Evolutionary conservation across 2,797 vertebrate species (phyloP), one percentile per base, ranked within the genome.

Genomic region (Helicolenus hilgendorfi): DNA sequence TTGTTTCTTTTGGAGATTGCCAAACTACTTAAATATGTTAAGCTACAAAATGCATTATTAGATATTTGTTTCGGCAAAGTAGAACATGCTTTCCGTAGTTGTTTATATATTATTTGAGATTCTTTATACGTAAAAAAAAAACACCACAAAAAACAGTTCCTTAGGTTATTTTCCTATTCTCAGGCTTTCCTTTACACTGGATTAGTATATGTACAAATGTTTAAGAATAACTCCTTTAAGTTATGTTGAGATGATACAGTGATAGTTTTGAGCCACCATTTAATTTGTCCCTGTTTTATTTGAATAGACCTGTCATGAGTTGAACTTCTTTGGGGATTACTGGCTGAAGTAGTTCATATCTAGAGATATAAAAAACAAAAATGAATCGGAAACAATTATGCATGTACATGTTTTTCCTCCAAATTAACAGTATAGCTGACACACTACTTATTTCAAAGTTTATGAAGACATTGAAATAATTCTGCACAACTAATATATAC

Each of bases 171-270:
- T 77, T 55, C 22, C 41, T 70, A 7, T 71, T 87, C 88, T 94
- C 89, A 91, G 87, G 87, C 86, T 83, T 85, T 84, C 41, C 22
- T 74, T 86, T 77, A 96, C 94, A 96, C 94, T 93, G 92, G 92
- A 95, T 69, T 81, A 78, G 27, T 67, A 36, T 20, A 22, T 88
- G 77, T 90, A 53, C 55, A 79, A 72, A 81, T 85, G 71, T 86
- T 76, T 81, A 75, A 70, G 62, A 79, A 29, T 14, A 77, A 33
- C 20, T 7, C 8, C 11, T 75, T 60, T 75, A 49, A 38, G 11
- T 53, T 72, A 3, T 10, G 31, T 60, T 72, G n/a, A 26, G 15
- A 82, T 67, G 60, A 85, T 13, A 20, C 10, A 60, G 55, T 53
- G 8, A 18, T 33, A 9, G 41, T 70, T 84, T 73, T 35, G 56